Evolutionary conservation across 2,797 vertebrate species (phyloP), one percentile per base, ranked within the genome.

Genomic region (Synanceia verrucosa): DNA sequence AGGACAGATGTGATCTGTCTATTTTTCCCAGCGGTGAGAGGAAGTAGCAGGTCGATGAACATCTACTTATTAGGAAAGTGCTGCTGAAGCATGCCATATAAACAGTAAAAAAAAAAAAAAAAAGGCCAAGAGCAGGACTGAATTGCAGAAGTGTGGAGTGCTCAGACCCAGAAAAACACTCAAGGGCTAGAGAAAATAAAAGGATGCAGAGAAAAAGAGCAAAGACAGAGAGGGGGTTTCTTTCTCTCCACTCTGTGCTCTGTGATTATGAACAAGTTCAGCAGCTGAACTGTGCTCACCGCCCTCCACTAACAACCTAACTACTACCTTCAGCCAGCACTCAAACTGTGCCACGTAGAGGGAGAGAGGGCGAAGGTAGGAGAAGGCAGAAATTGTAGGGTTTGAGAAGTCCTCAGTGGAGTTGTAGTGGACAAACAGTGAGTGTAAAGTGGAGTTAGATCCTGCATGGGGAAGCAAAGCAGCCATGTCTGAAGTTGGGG

Each of bases 231-330:
- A 55, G 66, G 64, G 7, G 13, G 9, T 76, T 24, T 55, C 33
- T 58, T 52, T 79, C 64, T 34, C 58, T 59, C n/a, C 48, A 9
- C 34, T 70, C 58, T 28, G 26, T 46, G 16, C 80, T 83, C 77
- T 86, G 68, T 88, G 82, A 88, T 89, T 83, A 86, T 73, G 66
- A 78, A 39, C 6, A n/a, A 78, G 77, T 86, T 77, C 77, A 65
- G 74, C 58, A 31, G 70, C 44, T 87, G 84, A 86, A 85, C 76
- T 66, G 39, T 24, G 66, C 65, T 72, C 13, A 10, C 65, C 63
- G 31, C 73, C 62, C 78, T 84, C 78, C 75, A 36, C 81, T 85
- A 83, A 86, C 77, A 78, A 70, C 77, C 72, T 88, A 91, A 92
- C 77, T 50, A 86, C 89, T 77, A 84, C 85, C 82, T 84, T 86